A percentile compares a stretch with the other conserved stretches of the same genome.
These are phyloP conservation scores for Phylloscopus trochilus DNA, from an alignment of 2,113 vertebrate species.

Conservation along the genomic window DNA sequence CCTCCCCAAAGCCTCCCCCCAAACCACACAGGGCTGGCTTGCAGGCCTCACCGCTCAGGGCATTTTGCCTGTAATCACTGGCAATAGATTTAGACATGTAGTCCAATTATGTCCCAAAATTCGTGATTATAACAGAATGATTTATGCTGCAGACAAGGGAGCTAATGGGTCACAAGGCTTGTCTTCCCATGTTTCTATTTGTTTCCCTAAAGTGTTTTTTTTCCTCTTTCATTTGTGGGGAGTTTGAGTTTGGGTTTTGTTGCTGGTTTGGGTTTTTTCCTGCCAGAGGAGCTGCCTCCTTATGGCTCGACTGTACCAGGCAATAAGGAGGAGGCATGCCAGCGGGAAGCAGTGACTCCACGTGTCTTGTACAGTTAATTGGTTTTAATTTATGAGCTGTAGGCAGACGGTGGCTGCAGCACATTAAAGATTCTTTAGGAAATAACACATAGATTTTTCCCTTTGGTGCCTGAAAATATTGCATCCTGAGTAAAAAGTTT, in stretches of 20 bases:
- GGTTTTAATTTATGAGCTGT: background rate
- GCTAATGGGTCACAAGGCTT: background rate
- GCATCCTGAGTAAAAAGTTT: background rate
- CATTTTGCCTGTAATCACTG: conserved; percentile 7
- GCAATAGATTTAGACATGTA: background rate
- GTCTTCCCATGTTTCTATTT: background rate
- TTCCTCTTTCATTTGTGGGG: background rate
- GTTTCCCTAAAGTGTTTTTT: background rate
- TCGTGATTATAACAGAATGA: background rate
- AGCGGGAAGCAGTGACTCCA: background rate
- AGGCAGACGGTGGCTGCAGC: background rate
- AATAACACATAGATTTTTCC: background rate
- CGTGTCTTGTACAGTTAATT: background rate
- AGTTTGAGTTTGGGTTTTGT: background rate
- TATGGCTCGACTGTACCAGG: background rate
- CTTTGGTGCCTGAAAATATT: background rate
- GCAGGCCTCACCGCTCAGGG: background rate
- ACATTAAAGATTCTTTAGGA: background rate
- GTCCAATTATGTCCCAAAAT: conserved; percentile 17
- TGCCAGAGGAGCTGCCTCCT: background rate
- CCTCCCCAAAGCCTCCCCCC: background rate
- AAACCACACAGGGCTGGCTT: background rate
- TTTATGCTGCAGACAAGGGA: conserved; percentile 29
- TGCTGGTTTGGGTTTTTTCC: background rate
- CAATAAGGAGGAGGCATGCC: background rate